phyloP scores from a whole-genome alignment of 2,888 invertebrate species.

The Drosophila prolongata region DNA sequence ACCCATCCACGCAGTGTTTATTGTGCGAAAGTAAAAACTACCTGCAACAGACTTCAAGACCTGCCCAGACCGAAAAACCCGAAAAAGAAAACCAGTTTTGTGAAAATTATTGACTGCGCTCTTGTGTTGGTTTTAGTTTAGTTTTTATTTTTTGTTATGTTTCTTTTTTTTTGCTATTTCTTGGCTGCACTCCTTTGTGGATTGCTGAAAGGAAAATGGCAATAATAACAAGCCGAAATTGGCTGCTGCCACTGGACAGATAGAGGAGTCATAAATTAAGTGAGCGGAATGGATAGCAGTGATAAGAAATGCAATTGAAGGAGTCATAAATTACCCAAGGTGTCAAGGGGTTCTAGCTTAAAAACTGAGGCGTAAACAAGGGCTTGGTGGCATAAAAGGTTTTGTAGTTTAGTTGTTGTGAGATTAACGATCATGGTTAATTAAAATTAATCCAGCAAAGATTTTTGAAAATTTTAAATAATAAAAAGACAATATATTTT shows the following conservation, averaged over 20 bases:
- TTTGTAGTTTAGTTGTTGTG: background rate
- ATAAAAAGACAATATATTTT: too few relatives aligned
- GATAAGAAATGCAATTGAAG: slow-evolving; percentile 36
- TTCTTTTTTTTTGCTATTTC: slow-evolving; percentile 38
- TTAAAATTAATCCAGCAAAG: too few relatives aligned
- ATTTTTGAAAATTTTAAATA: too few relatives aligned
- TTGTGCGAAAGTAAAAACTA: slow-evolving; percentile 79
- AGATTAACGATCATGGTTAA: background rate
- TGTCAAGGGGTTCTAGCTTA: slow-evolving; percentile 9
- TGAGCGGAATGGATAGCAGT: slow-evolving; percentile 14
- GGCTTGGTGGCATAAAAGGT: background rate
- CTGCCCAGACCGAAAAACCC: slow-evolving; percentile 35
- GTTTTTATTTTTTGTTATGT: slow-evolving; percentile 32
- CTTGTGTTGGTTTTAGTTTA: slow-evolving; percentile 51
- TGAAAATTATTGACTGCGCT: slow-evolving; percentile 69
- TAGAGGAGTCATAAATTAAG: slow-evolving; percentile 29
- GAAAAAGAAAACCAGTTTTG: slow-evolving; percentile 68
- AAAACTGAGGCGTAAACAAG: background rate
- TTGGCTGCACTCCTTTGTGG: slow-evolving; percentile 28
- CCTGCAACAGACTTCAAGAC: slow-evolving; percentile 62
- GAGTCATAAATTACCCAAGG: slow-evolving; percentile 18
- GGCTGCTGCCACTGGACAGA: slow-evolving; percentile 36
- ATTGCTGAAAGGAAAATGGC: slow-evolving; percentile 42
- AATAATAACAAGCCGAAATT: slow-evolving; percentile 37
- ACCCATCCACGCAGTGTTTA: slow-evolving; percentile 45